These are phyloP conservation scores for Petroica traversi DNA, from an alignment of 2,113 vertebrate species.

Conservation along the genomic window DNA sequence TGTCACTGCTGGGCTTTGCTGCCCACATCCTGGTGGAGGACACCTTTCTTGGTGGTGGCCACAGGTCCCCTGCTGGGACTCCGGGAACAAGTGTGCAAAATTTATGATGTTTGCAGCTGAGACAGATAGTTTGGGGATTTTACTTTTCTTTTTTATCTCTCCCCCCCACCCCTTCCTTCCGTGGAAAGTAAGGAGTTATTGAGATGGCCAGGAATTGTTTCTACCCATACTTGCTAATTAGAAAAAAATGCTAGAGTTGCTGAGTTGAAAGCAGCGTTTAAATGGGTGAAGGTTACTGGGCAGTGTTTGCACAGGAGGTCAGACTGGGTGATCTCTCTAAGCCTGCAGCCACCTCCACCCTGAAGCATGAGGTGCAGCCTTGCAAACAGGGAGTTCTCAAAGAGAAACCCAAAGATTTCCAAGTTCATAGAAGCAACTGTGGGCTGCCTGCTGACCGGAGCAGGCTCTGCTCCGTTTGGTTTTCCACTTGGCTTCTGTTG, in stretches of 20 bases:
- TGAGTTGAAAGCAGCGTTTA: neutral
- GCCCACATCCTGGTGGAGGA: neutral
- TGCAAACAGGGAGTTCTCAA: neutral
- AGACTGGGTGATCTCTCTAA: neutral
- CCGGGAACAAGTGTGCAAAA: neutral
- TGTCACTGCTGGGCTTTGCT: neutral
- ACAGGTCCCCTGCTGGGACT: rapidly evolving
- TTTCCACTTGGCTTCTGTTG: neutral
- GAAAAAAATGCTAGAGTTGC: neutral
- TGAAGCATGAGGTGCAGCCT: neutral
- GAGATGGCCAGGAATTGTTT: neutral
- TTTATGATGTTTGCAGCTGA: neutral
- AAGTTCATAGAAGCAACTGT: rapidly evolving
- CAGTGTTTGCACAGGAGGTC: neutral
- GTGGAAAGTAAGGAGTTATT: neutral
- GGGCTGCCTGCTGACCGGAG: neutral
- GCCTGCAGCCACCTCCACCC: neutral
- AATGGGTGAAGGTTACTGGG: neutral
- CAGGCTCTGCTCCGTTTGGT: neutral
- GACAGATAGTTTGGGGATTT: neutral
- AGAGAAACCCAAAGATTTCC: neutral
- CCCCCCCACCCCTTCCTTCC: no score
- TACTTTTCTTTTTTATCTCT: no score
- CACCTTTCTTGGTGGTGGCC: neutral
- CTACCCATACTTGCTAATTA: neutral